A percentile compares a stretch with the other conserved stretches of the same genome.
These are phyloP conservation scores for Andrena flavipes DNA, from an alignment of 2,888 invertebrate species.

Conservation along the genomic window DNA sequence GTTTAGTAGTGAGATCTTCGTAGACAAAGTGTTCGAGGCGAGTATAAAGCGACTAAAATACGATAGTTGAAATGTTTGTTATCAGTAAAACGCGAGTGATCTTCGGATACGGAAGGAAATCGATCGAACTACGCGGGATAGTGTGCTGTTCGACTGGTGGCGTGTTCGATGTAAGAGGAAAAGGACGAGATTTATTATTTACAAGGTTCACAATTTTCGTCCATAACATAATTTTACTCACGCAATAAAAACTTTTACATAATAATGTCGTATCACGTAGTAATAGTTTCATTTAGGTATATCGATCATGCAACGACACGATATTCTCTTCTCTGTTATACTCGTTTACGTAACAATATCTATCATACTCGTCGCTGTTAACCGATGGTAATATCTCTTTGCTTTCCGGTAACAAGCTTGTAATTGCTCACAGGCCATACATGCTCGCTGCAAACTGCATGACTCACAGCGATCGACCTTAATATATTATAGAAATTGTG, in stretches of 20 bases:
- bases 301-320: conserved; percentile 72
- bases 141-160: conserved; percentile 27
- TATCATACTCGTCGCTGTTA: conserved; percentile 58
- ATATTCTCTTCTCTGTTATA: conserved; percentile 53
- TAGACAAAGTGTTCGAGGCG: no score
- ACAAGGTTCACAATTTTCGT: conserved; percentile 68
- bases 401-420: conserved; percentile 47
- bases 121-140: background rate
- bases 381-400: conserved; percentile 45
- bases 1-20: background rate
- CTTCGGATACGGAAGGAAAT: background rate
- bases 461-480: conserved; percentile 56
- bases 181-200: conserved; percentile 70
- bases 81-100: background rate
- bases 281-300: conserved; percentile 71
- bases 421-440: conserved; percentile 52
- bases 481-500: conserved; percentile 59
- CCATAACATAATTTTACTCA: conserved; percentile 78
- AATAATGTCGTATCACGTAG: conserved; percentile 73
- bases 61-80: background rate
- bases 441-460: conserved; percentile 52
- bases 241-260: conserved; percentile 78
- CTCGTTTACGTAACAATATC: conserved; percentile 68
- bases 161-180: conserved; percentile 62
- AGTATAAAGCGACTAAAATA: background rate